Conservation (phyloP, 2,797 vertebrate species). For the Echeneis naucrates region DNA sequence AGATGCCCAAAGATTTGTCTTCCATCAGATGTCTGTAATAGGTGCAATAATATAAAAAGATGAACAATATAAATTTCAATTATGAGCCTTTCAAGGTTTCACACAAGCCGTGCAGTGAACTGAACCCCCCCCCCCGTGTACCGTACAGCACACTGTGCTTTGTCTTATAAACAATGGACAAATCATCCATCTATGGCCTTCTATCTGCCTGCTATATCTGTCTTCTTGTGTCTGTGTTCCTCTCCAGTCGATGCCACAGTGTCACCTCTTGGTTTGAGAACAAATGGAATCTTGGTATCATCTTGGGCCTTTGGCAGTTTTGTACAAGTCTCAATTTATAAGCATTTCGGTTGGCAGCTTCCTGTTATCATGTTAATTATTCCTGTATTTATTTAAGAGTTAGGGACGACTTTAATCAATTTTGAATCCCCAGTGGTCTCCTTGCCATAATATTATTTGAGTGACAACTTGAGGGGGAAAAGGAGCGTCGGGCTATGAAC, state of each 20-base stretch:
- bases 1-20: constrained; percentile 65
- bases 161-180: constrained; percentile 26
- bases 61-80: constrained; percentile 72
- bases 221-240: constrained; percentile 8
- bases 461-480: background rate
- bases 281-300: background rate
- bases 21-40: constrained; percentile 70
- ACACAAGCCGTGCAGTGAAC: constrained; percentile 21
- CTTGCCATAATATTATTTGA: background rate
- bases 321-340: constrained; percentile 2
- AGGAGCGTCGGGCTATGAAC: background rate
- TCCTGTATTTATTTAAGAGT: background rate
- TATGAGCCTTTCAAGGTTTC: constrained; percentile 47
- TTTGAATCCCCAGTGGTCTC: background rate
- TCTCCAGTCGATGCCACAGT: constrained; percentile 4
- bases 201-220: constrained; percentile 5
- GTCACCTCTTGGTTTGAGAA: constrained; percentile 8
- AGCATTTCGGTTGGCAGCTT: background rate
- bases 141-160: constrained; percentile 10
- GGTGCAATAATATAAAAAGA: constrained; percentile 65
- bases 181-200: constrained; percentile 15
- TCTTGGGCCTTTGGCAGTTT: background rate
- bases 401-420: background rate
- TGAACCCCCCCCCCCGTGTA: background rate
- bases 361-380: background rate